Evolutionary conservation across 2,797 vertebrate genomes (phyloP).

Genomic region (Pyrocephalus nanus): DNA sequence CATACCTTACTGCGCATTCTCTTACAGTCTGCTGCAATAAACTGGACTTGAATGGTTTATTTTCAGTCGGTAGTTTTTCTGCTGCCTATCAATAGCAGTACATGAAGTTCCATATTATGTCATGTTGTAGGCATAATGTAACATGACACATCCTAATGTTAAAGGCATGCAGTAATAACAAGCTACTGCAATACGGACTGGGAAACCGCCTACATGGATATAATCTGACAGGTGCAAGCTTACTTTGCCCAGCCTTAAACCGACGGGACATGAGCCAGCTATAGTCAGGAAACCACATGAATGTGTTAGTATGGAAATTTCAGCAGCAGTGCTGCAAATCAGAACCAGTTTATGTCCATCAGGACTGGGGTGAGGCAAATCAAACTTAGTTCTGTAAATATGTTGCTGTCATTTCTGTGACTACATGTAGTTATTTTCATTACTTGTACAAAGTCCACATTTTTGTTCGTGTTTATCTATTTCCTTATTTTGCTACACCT

Average conservation of each 20-base stretch:
- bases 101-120: neutral
- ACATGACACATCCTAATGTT: slow-evolving; percentile 28
- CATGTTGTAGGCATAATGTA: slow-evolving; percentile 13
- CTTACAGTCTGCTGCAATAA: slow-evolving; percentile 9
- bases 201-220: neutral
- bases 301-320: neutral
- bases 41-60: neutral
- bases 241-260: neutral
- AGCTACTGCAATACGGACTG: neutral
- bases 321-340: slow-evolving; percentile 19
- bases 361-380: neutral
- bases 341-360: slow-evolving; percentile 3
- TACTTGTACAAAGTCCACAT: neutral
- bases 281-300: neutral
- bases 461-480: neutral
- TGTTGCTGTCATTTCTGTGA: neutral
- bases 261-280: neutral
- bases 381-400: neutral
- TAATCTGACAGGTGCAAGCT: slow-evolving; percentile 14
- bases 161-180: slow-evolving; percentile 13
- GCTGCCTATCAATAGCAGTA: neutral
- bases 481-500: neutral
- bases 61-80: neutral
- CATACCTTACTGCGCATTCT: slow-evolving; percentile 13
- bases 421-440: neutral